phyloP scores from a whole-genome alignment of 1,140 invertebrate genomes.

The Oscheius sp. region DNA sequence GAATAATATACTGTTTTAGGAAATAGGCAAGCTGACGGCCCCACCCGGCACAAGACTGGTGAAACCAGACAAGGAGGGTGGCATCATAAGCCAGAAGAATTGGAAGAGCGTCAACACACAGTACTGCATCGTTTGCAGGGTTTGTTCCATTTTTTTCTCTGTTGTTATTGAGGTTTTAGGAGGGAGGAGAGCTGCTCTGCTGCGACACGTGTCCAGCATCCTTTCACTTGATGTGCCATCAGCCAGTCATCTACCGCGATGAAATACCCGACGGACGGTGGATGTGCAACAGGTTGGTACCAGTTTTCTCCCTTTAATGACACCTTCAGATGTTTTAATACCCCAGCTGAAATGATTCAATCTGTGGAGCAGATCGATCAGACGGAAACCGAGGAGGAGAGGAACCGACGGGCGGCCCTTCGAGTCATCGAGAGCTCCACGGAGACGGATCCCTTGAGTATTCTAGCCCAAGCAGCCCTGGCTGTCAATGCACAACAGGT shows the following conservation, averaged over 20 bases:
- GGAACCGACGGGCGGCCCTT: not conserved
- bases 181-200: conserved; percentile 89
- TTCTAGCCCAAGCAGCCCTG: conserved; percentile 24
- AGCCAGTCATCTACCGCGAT: conserved; percentile 37
- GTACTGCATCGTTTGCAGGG: conserved; percentile 24
- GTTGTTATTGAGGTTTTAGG: conserved; percentile 69
- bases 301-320: conserved; percentile 15
- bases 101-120: conserved; percentile 33
- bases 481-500: conserved; percentile 28
- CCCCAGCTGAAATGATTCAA: conserved; percentile 25
- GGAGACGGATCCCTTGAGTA: not conserved
- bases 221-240: conserved; percentile 86
- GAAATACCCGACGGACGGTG: conserved; percentile 19
- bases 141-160: not conserved
- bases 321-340: conserved; percentile 3
- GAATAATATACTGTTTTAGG: not conserved
- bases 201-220: conserved; percentile 90
- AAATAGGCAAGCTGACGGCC: not conserved
- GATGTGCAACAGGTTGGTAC: conserved; percentile 21
- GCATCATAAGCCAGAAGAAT: not conserved
- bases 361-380: conserved; percentile 14
- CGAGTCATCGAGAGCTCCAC: not conserved
- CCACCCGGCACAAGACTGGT: not conserved
- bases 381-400: conserved; percentile 5
- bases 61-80: not conserved